phyloP scores from a whole-genome alignment of 2,113 vertebrate species.

The Furnarius figulus region DNA sequence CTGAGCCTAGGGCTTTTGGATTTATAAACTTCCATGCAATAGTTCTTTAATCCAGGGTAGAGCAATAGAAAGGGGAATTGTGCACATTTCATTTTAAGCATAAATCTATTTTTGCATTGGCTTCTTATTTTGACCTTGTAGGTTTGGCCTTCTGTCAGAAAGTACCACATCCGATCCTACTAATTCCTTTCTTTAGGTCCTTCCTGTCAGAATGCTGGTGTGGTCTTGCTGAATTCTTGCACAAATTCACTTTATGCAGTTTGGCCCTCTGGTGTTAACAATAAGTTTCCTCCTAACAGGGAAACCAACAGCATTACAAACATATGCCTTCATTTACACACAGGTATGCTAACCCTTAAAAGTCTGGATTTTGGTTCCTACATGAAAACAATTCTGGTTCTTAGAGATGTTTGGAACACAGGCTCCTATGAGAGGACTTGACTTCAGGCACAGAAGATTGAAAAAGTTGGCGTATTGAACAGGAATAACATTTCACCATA shows the following conservation, averaged over 20 bases:
- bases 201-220: conserved; percentile 28
- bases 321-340: not conserved
- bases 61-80: not conserved
- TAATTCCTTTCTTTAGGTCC: conserved; percentile 54
- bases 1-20: not conserved
- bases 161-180: conserved; percentile 26
- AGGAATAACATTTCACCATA: not conserved
- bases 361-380: not conserved
- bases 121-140: conserved; percentile 27
- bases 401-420: not conserved
- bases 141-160: conserved; percentile 34
- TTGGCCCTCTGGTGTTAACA: not conserved
- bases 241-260: not conserved
- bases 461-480: not conserved
- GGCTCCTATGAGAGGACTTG: not conserved
- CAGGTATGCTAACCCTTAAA: not conserved
- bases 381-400: not conserved
- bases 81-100: not conserved
- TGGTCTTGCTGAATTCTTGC: conserved; percentile 25
- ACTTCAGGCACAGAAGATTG: not conserved
- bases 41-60: not conserved
- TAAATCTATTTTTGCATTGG: conserved; percentile 41
- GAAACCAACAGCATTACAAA: not conserved
- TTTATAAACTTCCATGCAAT: not conserved
- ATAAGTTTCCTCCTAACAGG: not conserved